Evolutionary conservation across 2,113 vertebrate species (phyloP).

Genomic region (Acinonyx jubatus): DNA sequence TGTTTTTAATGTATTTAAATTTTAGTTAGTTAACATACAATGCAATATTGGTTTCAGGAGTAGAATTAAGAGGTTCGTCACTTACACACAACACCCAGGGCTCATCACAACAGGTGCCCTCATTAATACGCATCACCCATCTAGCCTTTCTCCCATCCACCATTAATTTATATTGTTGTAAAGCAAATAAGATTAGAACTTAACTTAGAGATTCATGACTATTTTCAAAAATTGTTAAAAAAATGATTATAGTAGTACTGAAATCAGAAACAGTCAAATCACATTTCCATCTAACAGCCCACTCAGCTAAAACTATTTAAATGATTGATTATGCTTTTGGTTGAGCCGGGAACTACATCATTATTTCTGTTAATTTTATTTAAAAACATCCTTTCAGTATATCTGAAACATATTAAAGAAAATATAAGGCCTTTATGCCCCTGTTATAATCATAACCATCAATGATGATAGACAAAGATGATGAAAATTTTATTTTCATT

Average conservation of each 20-base stretch:
- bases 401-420: neutral
- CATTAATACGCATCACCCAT: too few relatives aligned
- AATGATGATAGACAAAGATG: neutral
- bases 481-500: neutral
- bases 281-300: neutral
- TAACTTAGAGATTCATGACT: neutral
- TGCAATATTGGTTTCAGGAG: too few relatives aligned
- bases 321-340: neutral
- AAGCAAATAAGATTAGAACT: neutral
- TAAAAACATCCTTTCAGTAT: neutral
- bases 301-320: neutral
- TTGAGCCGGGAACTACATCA: neutral
- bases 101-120: too few relatives aligned
- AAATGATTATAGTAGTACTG: neutral
- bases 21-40: too few relatives aligned
- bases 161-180: neutral
- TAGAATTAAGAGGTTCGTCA: too few relatives aligned
- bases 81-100: too few relatives aligned
- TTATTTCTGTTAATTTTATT: neutral
- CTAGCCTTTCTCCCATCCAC: too few relatives aligned
- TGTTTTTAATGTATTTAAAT: too few relatives aligned
- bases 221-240: neutral
- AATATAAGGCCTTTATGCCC: neutral
- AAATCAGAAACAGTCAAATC: neutral
- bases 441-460: neutral